phyloP scores from a whole-genome alignment of 2,888 invertebrate genomes.

The Dichetophora obliterata region DNA sequence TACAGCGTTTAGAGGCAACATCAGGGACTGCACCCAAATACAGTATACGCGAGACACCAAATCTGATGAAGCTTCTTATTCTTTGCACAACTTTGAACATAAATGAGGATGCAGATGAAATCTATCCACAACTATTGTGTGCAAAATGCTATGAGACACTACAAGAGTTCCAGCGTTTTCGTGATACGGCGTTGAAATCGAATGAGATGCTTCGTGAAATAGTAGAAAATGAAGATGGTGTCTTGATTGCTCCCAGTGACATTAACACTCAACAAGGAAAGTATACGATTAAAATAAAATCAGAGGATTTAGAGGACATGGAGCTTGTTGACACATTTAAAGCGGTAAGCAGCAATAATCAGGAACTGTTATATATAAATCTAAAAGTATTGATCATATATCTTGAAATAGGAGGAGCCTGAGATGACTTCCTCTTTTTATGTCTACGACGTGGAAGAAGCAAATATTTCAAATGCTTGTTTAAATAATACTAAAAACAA shows the following conservation, averaged over 20 bases:
- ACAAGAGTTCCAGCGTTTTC: neutral
- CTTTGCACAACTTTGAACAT: neutral
- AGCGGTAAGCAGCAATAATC: too few species aligned
- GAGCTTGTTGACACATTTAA: too few species aligned
- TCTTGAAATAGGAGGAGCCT: too few species aligned
- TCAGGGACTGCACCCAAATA: neutral
- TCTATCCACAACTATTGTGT: conserved; percentile 18
- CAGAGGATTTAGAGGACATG: too few species aligned
- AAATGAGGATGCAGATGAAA: neutral
- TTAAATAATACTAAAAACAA: too few species aligned
- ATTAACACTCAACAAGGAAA: too few species aligned
- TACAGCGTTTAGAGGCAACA: neutral
- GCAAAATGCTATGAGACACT: conserved; percentile 12
- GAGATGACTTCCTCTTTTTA: too few species aligned
- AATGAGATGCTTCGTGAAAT: neutral
- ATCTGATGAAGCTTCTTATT: conserved; percentile 7
- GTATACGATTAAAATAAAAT: too few species aligned
- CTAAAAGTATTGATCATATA: too few species aligned
- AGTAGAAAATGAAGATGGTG: neutral
- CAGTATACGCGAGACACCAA: conserved; percentile 1
- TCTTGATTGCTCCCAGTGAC: neutral
- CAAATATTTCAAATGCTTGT: too few species aligned
- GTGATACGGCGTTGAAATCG: conserved; percentile 12
- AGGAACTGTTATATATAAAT: too few species aligned
- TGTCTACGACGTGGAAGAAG: too few species aligned